phyloP scores from a whole-genome alignment of 2,888 invertebrate species.

The Apomyelois bistriatella region DNA sequence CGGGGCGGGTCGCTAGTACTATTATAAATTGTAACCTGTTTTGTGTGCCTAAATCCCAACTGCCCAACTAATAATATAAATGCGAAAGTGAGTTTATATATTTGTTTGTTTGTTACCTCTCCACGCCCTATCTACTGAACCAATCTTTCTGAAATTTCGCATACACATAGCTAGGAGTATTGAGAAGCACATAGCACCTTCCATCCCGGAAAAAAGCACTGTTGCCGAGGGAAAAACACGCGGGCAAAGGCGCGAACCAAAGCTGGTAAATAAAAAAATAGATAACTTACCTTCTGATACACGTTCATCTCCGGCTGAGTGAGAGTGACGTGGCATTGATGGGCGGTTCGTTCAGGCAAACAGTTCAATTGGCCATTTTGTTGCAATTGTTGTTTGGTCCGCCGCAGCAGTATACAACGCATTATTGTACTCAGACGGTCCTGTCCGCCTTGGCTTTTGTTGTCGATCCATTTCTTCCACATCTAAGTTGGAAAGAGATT shows the following conservation, averaged over 20 bases:
- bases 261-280: neutral
- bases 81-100: no score
- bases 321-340: constrained; percentile 81
- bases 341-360: constrained; percentile 81
- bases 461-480: constrained; percentile 96
- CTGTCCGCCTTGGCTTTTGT: constrained; percentile 87
- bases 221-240: no score
- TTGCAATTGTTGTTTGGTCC: constrained; percentile 91
- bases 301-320: constrained; percentile 86
- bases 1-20: no score
- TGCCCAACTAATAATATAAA: no score
- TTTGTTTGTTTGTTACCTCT: no score
- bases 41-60: neutral
- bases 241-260: no score
- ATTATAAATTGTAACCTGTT: no score
- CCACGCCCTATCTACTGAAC: no score
- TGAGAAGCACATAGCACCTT: no score
- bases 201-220: no score
- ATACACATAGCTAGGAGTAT: no score
- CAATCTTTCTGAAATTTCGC: no score
- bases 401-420: constrained; percentile 90
- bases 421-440: constrained; percentile 91
- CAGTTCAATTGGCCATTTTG: constrained; percentile 79
- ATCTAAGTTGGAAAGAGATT: constrained; percentile 63
- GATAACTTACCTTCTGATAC: constrained; percentile 58